Percentiles rank a stretch among this genome's conserved stretches.
phyloP scores from a whole-genome alignment of 1,140 invertebrate species.

The Drosophila lacteicornis region DNA sequence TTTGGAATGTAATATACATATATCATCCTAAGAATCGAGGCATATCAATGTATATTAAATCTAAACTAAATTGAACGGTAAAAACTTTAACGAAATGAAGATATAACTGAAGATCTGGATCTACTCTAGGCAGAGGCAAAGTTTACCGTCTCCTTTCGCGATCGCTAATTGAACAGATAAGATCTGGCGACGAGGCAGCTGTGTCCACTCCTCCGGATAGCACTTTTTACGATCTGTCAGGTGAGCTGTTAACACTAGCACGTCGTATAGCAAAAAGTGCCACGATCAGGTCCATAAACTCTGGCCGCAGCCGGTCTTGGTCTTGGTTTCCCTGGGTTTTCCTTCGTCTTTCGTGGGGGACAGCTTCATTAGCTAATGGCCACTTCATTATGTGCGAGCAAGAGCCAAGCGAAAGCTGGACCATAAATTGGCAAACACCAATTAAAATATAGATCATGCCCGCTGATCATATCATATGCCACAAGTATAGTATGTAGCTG shows the following conservation, averaged over 20 bases:
- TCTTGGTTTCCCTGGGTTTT: slow-evolving; percentile 6
- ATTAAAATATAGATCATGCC: slow-evolving; percentile 82
- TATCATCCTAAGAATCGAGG: background rate
- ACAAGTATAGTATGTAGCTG: slow-evolving; percentile 20
- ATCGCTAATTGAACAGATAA: slow-evolving; percentile 40
- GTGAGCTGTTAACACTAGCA: slow-evolving; percentile 54
- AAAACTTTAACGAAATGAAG: background rate
- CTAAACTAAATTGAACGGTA: too few species aligned
- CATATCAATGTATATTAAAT: background rate
- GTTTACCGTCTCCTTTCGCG: slow-evolving; percentile 27
- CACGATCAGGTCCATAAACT: slow-evolving; percentile 30
- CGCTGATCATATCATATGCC: slow-evolving; percentile 57
- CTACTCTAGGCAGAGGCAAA: background rate
- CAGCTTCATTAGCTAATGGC: slow-evolving; percentile 81
- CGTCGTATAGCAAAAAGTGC: slow-evolving; percentile 47
- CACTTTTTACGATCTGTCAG: slow-evolving; percentile 56
- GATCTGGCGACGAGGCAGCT: slow-evolving; percentile 18
- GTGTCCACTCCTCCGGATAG: slow-evolving; percentile 36
- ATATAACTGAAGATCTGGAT: slow-evolving; percentile 1
- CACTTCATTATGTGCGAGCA: slow-evolving; percentile 60
- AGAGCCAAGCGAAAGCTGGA: slow-evolving; percentile 20
- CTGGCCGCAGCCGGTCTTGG: slow-evolving; percentile 8
- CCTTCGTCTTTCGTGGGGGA: slow-evolving; percentile 36
- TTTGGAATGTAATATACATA: background rate
- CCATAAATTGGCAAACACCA: slow-evolving; percentile 66